These are phyloP conservation scores for Sphaeridia pumilis DNA, from an alignment of 2,888 invertebrate species.

Conservation along the genomic window DNA sequence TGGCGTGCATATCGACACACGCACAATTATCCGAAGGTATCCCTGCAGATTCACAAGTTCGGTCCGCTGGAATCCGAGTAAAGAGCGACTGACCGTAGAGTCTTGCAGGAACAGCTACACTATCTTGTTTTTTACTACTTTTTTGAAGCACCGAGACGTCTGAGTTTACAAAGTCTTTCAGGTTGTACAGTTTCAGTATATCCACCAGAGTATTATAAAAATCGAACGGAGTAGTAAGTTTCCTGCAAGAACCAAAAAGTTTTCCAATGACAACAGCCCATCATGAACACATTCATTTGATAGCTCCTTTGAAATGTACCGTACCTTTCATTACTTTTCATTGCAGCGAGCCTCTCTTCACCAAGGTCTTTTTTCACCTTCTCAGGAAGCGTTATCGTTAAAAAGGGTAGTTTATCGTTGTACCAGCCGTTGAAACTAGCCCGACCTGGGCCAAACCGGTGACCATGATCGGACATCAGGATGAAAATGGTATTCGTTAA, in stretches of 20 bases:
- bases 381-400: constrained; percentile 56
- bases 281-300: not conserved
- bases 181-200: constrained; percentile 9
- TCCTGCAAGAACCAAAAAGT: constrained; percentile 8
- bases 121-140: not conserved
- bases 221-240: constrained; percentile 15
- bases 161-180: constrained; percentile 4
- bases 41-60: constrained; percentile 12
- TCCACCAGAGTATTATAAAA: constrained; percentile 13
- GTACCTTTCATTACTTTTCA: constrained; percentile 15
- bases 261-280: not conserved
- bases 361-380: constrained; percentile 41
- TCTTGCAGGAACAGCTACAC: not conserved
- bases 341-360: constrained; percentile 3
- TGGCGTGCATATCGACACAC: constrained; percentile 4
- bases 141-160: not conserved
- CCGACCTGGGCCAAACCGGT: constrained; percentile 58
- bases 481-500: constrained; percentile 55
- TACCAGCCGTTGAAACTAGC: constrained; percentile 57
- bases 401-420: constrained; percentile 62
- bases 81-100: constrained; percentile 9
- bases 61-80: constrained; percentile 3
- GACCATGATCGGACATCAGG: constrained; percentile 63
- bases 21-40: constrained; percentile 16
- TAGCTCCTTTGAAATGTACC: not conserved